Conservation (phyloP, 2,888 invertebrate genomes). For the Diarsia rubi region DNA sequence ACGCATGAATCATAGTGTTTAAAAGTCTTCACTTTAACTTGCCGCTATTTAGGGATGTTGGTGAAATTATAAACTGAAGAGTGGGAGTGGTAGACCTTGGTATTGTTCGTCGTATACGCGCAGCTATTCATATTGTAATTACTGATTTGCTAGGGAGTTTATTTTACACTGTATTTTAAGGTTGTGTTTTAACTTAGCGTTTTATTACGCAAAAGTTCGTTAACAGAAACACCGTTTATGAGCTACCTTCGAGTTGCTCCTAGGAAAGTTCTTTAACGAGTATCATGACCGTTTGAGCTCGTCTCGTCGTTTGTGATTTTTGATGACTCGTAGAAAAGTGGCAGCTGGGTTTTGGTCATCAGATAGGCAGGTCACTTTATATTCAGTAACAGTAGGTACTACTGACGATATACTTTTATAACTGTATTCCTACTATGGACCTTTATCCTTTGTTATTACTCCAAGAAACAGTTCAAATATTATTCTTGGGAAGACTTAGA, state of each 20-base stretch:
- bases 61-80: conserved; percentile 7
- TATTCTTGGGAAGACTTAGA: neutral
- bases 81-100: conserved; percentile 35
- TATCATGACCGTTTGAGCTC: neutral
- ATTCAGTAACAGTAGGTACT: neutral
- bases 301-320: neutral
- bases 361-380: neutral
- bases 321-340: neutral
- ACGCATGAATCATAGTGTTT: conserved; percentile 48
- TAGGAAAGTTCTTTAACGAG: neutral
- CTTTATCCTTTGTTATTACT: too few species aligned
- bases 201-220: too few species aligned
- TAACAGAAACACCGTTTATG: neutral
- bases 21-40: conserved; percentile 10
- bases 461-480: neutral
- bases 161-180: conserved; percentile 5
- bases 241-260: neutral
- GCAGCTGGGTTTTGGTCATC: neutral
- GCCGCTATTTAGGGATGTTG: conserved; percentile 29
- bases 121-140: conserved; percentile 29
- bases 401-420: neutral
- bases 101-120: neutral
- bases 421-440: neutral
- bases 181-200: neutral
- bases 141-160: conserved; percentile 14